Evolutionary conservation across 2,888 invertebrate genomes (phyloP).

Genomic region (Sympetrum striolatum): DNA sequence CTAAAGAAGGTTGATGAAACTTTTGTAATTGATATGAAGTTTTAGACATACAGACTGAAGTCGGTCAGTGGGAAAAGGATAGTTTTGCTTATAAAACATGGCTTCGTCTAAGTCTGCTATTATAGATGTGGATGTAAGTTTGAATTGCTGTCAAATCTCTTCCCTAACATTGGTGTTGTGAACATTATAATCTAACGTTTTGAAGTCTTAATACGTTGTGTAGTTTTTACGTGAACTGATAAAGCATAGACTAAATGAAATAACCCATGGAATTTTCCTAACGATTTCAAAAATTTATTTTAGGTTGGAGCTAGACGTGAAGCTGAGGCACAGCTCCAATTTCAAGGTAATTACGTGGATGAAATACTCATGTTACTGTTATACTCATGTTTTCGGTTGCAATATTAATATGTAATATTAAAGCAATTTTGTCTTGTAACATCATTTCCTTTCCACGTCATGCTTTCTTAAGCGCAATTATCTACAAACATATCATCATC

Average conservation of each 20-base stretch:
- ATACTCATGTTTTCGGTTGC: too few relatives aligned
- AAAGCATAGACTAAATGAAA: not conserved
- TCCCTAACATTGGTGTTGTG: not conserved
- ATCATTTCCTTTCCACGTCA: too few relatives aligned
- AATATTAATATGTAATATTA: too few relatives aligned
- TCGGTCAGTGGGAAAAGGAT: too few relatives aligned
- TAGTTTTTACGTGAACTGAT: not conserved
- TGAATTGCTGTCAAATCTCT: not conserved
- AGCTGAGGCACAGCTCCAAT: slow-evolving; percentile 13
- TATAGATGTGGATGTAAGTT: not conserved
- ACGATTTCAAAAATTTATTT: not conserved
- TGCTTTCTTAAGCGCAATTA: too few relatives aligned
- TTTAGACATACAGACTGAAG: too few relatives aligned
- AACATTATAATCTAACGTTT: not conserved
- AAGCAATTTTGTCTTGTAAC: too few relatives aligned
- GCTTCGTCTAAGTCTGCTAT: not conserved
- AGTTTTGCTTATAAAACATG: not conserved
- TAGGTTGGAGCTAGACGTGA: not conserved
- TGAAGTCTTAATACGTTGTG: not conserved
- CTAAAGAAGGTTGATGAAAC: too few relatives aligned
- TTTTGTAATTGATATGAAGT: too few relatives aligned
- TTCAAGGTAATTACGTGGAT: not conserved
- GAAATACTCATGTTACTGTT: not conserved
- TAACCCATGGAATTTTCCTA: not conserved
- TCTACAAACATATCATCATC: too few relatives aligned